These are phyloP conservation scores for Hylaea fasciaria DNA, from an alignment of 2,888 invertebrate genomes.

Conservation along the genomic window DNA sequence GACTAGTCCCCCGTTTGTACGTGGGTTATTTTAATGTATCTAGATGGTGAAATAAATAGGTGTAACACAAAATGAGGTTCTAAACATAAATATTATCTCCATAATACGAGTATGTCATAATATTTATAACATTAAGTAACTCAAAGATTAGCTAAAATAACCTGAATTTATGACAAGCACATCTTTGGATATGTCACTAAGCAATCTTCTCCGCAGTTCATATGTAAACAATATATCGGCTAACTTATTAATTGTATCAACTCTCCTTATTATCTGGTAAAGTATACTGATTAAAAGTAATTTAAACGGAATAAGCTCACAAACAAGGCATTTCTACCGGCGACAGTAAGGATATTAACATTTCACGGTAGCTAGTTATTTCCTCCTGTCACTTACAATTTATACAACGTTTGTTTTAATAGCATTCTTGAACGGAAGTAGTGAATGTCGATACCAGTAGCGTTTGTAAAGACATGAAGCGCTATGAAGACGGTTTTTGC, in stretches of 20 bases:
- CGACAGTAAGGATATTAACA: conserved; percentile 35
- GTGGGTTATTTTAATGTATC: too few species aligned
- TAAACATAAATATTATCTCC: too few species aligned
- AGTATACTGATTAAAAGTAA: neutral
- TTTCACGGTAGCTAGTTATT: conserved; percentile 34
- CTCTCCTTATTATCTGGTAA: neutral
- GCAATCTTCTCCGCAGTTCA: too few species aligned
- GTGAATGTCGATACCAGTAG: conserved; percentile 23
- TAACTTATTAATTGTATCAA: neutral
- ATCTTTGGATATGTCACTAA: too few species aligned
- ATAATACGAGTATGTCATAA: too few species aligned
- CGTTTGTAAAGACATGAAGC: conserved; percentile 5
- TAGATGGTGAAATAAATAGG: too few species aligned
- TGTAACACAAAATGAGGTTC: too few species aligned
- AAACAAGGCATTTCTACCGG: conserved; percentile 14
- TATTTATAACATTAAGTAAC: too few species aligned
- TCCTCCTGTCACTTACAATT: conserved; percentile 37
- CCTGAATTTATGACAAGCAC: too few species aligned
- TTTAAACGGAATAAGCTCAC: neutral
- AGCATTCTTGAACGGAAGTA: conserved; percentile 16
- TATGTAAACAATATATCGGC: too few species aligned
- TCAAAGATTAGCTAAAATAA: too few species aligned
- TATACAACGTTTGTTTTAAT: conserved; percentile 32
- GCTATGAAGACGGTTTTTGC: neutral
- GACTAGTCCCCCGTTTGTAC: too few species aligned